phyloP scores from a whole-genome alignment of 30 jellyfish, hydroid and myxozoan species.

The Sanderia malayensis region DNA sequence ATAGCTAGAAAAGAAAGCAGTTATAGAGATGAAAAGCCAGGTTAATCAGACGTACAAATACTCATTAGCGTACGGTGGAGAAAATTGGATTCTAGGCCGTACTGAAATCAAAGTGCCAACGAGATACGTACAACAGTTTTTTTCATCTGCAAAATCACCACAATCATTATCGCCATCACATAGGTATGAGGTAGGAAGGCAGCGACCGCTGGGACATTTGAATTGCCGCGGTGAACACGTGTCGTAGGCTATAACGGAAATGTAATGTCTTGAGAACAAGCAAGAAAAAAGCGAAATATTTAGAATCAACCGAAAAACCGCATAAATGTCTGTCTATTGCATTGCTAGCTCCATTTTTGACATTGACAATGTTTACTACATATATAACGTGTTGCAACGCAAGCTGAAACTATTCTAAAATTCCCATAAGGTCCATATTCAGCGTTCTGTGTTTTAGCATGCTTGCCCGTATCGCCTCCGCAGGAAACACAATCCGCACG shows the following conservation, averaged over 20 bases:
- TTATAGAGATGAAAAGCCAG: background rate
- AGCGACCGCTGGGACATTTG: slow-evolving; percentile 56
- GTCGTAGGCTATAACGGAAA: slow-evolving; percentile 21
- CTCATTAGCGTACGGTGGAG: too few species aligned
- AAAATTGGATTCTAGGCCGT: slow-evolving; percentile 17
- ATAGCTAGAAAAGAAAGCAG: background rate
- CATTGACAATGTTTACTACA: background rate
- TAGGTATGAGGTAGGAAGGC: slow-evolving; percentile 59
- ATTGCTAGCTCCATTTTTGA: background rate
- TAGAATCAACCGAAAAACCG: background rate
- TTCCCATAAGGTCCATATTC: background rate
- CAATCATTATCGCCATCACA: too few species aligned
- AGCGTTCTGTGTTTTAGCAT: background rate
- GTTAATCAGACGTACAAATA: too few species aligned
- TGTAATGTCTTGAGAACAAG: background rate
- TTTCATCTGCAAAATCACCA: slow-evolving; percentile 64
- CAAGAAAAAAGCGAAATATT: background rate
- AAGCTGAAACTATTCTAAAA: background rate
- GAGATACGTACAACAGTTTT: slow-evolving; percentile 29
- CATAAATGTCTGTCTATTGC: background rate
- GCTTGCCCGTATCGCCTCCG: too few species aligned
- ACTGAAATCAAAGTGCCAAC: slow-evolving; percentile 21
- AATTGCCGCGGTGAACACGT: slow-evolving; percentile 55
- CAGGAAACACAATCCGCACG: too few species aligned
- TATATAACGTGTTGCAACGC: background rate